Conservation (phyloP, 2,113 vertebrate species). For the Tenrec ecaudatus region DNA sequence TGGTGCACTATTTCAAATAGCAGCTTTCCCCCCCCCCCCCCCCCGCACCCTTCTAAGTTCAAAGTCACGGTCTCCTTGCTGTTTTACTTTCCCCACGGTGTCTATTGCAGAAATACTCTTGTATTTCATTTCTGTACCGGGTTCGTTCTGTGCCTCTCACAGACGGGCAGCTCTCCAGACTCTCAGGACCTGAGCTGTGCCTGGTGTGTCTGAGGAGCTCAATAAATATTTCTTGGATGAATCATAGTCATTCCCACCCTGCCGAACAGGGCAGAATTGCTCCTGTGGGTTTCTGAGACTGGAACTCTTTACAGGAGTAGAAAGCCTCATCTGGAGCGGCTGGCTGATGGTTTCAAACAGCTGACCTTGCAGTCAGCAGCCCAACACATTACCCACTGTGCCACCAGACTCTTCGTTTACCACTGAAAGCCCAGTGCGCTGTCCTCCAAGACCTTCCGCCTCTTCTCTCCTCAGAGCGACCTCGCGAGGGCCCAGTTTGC, state of each 20-base stretch:
- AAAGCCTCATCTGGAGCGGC: too few relatives aligned
- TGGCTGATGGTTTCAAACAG: too few relatives aligned
- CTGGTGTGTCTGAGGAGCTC: background rate
- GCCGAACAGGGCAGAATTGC: background rate
- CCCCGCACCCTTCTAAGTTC: too few relatives aligned
- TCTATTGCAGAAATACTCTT: background rate
- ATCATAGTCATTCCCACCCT: background rate
- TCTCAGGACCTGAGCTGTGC: background rate
- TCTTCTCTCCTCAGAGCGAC: too few relatives aligned
- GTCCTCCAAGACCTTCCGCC: too few relatives aligned
- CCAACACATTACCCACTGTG: too few relatives aligned
- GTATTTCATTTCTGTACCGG: background rate
- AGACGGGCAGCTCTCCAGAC: background rate
- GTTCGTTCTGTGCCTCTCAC: background rate
- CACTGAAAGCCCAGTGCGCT: too few relatives aligned
- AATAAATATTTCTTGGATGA: slow-evolving; percentile 22
- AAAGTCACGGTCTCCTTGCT: too few relatives aligned
- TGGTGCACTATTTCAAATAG: background rate
- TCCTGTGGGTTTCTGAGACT: background rate
- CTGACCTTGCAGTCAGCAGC: too few relatives aligned
- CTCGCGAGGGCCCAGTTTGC: too few relatives aligned
- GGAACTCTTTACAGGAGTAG: background rate
- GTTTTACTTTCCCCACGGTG: background rate
- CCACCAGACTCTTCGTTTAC: background rate
- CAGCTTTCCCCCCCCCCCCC: too few relatives aligned